phyloP scores from a whole-genome alignment of 2,888 invertebrate species.

The Julus scandinavius region DNA sequence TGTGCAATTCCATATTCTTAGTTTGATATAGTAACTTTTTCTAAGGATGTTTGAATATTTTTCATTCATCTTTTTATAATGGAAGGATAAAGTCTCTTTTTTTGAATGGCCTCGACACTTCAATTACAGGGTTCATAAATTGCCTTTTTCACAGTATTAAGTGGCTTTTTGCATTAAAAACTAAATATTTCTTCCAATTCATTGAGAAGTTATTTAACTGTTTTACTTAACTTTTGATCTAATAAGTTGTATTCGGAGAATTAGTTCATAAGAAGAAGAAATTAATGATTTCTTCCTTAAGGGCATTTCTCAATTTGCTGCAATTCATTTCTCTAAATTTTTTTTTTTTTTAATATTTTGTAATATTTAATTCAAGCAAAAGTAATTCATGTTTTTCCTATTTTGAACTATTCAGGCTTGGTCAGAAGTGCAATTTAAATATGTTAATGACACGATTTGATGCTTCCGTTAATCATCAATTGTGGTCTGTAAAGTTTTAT shows the following conservation, averaged over 20 bases:
- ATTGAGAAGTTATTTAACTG: background rate
- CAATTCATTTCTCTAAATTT: background rate
- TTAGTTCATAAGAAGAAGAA: too few species aligned
- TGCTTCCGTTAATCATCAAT: background rate
- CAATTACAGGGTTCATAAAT: background rate
- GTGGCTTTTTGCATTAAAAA: background rate
- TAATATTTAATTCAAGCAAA: background rate
- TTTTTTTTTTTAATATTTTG: background rate
- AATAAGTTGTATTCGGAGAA: too few species aligned
- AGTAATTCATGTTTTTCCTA: too few species aligned
- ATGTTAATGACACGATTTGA: background rate
- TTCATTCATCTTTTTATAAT: background rate
- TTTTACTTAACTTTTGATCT: too few species aligned
- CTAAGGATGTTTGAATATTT: too few species aligned
- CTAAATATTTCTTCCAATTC: background rate
- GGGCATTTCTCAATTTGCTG: background rate
- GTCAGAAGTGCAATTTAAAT: background rate
- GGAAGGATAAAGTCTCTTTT: background rate
- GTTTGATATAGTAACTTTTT: background rate
- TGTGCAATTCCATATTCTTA: background rate
- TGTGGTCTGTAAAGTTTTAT: too few species aligned
- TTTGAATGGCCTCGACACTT: background rate
- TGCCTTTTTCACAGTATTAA: background rate
- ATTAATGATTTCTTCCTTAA: background rate
- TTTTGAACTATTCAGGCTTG: background rate